phyloP scores from a whole-genome alignment of 2,888 invertebrate genomes.

The Gastrophysa polygoni region DNA sequence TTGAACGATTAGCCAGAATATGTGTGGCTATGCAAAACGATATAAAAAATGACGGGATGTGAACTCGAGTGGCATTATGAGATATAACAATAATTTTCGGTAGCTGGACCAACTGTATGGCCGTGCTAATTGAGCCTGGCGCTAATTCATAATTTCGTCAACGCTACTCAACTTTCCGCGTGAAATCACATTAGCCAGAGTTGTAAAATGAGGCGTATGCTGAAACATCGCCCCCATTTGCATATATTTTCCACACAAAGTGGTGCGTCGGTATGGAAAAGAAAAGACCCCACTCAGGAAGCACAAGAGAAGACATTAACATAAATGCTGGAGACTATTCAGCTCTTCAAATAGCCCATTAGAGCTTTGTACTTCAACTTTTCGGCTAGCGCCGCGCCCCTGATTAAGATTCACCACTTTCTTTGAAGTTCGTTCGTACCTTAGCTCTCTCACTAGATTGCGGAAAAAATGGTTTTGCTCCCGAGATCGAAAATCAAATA shows the following conservation, averaged over 20 bases:
- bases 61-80: too few relatives aligned
- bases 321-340: slow-evolving; percentile 33
- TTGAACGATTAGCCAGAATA: too few relatives aligned
- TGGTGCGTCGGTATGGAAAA: slow-evolving; percentile 22
- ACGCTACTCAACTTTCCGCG: slow-evolving; percentile 6
- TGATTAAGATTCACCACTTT: slow-evolving; percentile 37
- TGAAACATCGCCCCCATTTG: slow-evolving; percentile 29
- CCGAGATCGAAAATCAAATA: too few relatives aligned
- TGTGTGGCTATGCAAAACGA: too few relatives aligned
- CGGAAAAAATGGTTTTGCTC: background rate
- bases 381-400: slow-evolving; percentile 36
- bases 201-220: slow-evolving; percentile 24
- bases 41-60: too few relatives aligned
- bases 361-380: slow-evolving; percentile 41
- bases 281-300: slow-evolving; percentile 19
- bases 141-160: slow-evolving; percentile 14
- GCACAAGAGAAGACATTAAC: slow-evolving; percentile 36
- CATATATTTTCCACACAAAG: slow-evolving; percentile 30
- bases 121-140: background rate
- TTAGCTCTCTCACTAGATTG: background rate
- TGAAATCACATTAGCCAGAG: slow-evolving; percentile 23
- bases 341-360: slow-evolving; percentile 36
- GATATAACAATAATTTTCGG: background rate
- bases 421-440: slow-evolving; percentile 11
- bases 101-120: background rate